These are phyloP conservation scores for Gastrophryne carolinensis DNA, from an alignment of 2,797 vertebrate species.

Conservation along the genomic window DNA sequence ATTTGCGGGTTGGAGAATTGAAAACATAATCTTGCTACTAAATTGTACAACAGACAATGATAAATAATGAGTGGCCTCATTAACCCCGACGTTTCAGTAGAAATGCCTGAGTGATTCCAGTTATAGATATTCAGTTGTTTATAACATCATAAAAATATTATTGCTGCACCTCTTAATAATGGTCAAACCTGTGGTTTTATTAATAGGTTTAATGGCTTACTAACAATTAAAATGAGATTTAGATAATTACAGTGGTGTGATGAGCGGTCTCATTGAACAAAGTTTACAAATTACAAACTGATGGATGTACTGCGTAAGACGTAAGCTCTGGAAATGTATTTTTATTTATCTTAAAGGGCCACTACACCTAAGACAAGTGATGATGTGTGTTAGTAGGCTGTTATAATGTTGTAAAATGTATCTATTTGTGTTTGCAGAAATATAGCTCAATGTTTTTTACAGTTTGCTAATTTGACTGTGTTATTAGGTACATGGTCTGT, in stretches of 20 bases:
- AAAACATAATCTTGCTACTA: no score
- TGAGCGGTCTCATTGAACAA: conserved; percentile 7
- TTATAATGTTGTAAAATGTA: no score
- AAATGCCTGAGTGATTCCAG: conserved; percentile 5
- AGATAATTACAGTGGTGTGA: conserved; percentile 42
- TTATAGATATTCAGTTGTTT: conserved; percentile 20
- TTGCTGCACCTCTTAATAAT: conserved; percentile 40
- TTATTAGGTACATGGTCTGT: no score
- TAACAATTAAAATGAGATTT: conserved; percentile 36
- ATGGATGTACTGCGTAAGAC: background rate
- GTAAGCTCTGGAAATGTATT: no score
- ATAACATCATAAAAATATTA: conserved; percentile 29
- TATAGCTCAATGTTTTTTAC: no score
- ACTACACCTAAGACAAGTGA: no score
- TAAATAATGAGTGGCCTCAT: conserved; percentile 7
- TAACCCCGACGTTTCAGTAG: background rate
- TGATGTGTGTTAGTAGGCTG: no score
- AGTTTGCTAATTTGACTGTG: no score
- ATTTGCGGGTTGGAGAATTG: no score
- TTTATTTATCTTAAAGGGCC: no score
- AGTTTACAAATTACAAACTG: conserved; percentile 28
- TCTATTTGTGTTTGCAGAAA: no score
- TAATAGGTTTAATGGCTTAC: conserved; percentile 16
- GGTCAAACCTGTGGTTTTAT: conserved; percentile 25
- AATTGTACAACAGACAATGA: background rate